phyloP scores from a whole-genome alignment of 2,888 invertebrate genomes.

The Bombylius discolor region DNA sequence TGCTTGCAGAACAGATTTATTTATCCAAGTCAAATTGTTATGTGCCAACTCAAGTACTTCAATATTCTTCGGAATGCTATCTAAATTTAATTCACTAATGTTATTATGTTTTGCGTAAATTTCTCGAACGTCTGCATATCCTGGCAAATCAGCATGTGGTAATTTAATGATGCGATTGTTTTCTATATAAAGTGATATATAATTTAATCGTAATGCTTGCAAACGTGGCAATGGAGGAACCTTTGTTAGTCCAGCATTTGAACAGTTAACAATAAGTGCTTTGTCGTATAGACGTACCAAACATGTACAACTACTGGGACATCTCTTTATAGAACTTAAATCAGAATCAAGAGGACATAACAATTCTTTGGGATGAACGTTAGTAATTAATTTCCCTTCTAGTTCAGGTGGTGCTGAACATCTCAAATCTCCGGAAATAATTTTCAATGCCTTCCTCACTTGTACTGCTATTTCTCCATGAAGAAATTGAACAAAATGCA shows the following conservation, averaged over 20 bases:
- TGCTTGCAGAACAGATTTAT: conserved; percentile 32
- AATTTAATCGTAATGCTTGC: conserved; percentile 19
- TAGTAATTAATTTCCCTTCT: conserved; percentile 21
- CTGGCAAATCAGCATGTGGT: conserved; percentile 27
- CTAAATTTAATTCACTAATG: conserved; percentile 29
- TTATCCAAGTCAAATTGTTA: conserved; percentile 43
- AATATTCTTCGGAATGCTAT: conserved; percentile 37
- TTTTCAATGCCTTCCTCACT: conserved; percentile 29
- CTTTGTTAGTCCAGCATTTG: conserved; percentile 34
- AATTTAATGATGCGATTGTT: conserved; percentile 34
- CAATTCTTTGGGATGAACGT: conserved; percentile 36
- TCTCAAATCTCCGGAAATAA: conserved; percentile 33
- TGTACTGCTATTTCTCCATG: conserved; percentile 34
- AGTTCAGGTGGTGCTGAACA: conserved; percentile 36
- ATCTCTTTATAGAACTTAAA: conserved; percentile 24
- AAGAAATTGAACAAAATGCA: conserved; percentile 42
- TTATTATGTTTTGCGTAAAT: conserved; percentile 41
- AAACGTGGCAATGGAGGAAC: conserved; percentile 35
- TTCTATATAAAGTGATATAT: conserved; percentile 37
- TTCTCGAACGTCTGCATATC: conserved; percentile 39
- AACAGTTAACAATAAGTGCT: conserved; percentile 43
- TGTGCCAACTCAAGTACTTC: conserved; percentile 42
- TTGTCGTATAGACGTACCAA: conserved; percentile 36
- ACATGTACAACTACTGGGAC: conserved; percentile 43
- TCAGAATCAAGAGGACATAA: conserved; percentile 36